phyloP scores from a whole-genome alignment of 2,888 invertebrate species.

The Pemphredon lugubris region DNA sequence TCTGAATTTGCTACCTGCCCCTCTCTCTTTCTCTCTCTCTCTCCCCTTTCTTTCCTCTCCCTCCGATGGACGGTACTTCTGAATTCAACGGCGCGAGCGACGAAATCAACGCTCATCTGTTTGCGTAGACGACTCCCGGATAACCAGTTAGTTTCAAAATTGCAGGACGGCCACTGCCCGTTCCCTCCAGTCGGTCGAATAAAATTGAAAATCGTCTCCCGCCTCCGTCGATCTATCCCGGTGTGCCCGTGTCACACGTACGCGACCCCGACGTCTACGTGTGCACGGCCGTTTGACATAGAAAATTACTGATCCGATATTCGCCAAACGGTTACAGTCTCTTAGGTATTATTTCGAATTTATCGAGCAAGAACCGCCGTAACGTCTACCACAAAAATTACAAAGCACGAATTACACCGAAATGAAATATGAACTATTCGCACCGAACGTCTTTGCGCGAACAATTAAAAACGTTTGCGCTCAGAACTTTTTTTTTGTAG shows the following conservation, averaged over 20 bases:
- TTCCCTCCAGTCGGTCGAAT: slow-evolving; percentile 63
- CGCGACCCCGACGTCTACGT: background rate
- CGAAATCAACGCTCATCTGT: slow-evolving; percentile 62
- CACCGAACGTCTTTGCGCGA: too few species aligned
- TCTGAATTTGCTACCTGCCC: slow-evolving; percentile 4
- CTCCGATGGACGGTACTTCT: slow-evolving; percentile 28
- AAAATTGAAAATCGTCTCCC: slow-evolving; percentile 73
- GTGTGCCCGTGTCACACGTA: slow-evolving; percentile 24
- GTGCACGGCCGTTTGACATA: background rate
- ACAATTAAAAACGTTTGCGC: too few species aligned
- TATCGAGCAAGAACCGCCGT: too few species aligned
- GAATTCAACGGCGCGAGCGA: slow-evolving; percentile 45
- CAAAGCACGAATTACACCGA: too few species aligned
- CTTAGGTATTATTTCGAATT: too few species aligned
- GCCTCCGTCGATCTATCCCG: slow-evolving; percentile 23
- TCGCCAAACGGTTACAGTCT: too few species aligned
- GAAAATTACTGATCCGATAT: too few species aligned
- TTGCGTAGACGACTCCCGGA: slow-evolving; percentile 63
- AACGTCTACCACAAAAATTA: too few species aligned
- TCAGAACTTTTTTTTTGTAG: too few species aligned
- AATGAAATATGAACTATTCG: too few species aligned
- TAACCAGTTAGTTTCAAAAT: slow-evolving; percentile 71
- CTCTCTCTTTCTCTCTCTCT: background rate
- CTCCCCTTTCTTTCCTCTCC: too few species aligned
- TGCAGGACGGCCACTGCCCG: slow-evolving; percentile 61